Conservation (phyloP, 2,113 vertebrate genomes). For the Rallus limicola region DNA sequence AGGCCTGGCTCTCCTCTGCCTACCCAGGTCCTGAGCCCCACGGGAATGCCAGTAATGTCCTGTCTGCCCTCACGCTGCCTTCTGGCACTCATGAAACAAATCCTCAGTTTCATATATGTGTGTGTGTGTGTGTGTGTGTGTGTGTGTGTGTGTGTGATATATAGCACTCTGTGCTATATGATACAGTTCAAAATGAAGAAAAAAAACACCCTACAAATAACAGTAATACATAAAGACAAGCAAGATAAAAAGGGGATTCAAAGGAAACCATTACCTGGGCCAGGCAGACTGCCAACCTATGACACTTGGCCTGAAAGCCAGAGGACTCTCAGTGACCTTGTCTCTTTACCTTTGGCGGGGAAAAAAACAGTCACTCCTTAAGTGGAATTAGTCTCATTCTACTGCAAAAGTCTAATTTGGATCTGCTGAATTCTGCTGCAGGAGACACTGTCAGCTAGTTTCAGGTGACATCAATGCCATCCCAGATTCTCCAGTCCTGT, state of each 20-base stretch:
- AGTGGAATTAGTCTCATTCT: neutral
- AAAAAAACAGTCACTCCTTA: neutral
- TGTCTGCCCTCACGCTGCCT: neutral
- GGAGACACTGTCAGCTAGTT: neutral
- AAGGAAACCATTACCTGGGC: neutral
- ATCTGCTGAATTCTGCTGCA: neutral
- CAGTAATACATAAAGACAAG: neutral
- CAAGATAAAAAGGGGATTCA: neutral
- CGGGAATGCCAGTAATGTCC: rapidly evolving
- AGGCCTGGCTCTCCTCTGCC: neutral
- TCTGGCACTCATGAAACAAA: neutral
- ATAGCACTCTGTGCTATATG: neutral
- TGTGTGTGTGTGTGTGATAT: too few relatives aligned
- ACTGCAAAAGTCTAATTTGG: neutral
- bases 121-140: too few relatives aligned
- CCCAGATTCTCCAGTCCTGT: neutral
- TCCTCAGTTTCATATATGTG: neutral
- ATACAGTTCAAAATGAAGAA: neutral
- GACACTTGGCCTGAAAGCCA: neutral
- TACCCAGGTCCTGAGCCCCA: neutral
- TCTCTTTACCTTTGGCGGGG: neutral
- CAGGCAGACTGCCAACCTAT: neutral
- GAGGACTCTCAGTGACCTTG: neutral
- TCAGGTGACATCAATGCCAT: neutral
- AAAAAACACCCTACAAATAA: neutral